Conservation (phyloP, 2,888 invertebrate genomes). For the Lepeophtheirus nordmannii region DNA sequence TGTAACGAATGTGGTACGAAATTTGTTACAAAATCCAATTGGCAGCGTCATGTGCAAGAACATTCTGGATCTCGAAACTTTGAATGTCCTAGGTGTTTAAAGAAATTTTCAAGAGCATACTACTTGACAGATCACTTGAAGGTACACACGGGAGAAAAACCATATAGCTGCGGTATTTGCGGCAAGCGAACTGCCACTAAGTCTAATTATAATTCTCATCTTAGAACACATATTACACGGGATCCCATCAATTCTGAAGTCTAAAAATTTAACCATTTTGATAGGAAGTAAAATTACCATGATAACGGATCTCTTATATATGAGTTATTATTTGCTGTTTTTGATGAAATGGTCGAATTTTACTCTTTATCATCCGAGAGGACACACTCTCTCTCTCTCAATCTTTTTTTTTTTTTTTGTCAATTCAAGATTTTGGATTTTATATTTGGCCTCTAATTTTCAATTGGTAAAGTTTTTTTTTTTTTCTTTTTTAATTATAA, state of each 20-base stretch:
- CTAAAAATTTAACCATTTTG: not conserved
- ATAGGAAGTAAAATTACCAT: no score
- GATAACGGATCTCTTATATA: no score
- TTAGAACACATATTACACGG: conserved; percentile 21
- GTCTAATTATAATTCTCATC: conserved; percentile 23
- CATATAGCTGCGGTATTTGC: conserved; percentile 69
- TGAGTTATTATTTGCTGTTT: no score
- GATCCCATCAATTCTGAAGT: conserved; percentile 22
- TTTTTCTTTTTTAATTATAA: no score
- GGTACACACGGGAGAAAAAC: conserved; percentile 61
- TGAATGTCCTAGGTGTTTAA: conserved; percentile 49
- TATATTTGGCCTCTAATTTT: no score
- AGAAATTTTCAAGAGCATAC: conserved; percentile 68
- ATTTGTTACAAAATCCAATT: conserved; percentile 73
- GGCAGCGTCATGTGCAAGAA: conserved; percentile 64
- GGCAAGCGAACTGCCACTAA: conserved; percentile 36
- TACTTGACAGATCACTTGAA: conserved; percentile 72
- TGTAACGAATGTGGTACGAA: conserved; percentile 78
- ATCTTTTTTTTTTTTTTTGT: no score
- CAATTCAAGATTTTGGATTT: no score
- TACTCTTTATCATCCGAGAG: no score
- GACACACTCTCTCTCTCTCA: no score
- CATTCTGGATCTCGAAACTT: conserved; percentile 57
- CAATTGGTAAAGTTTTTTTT: no score
- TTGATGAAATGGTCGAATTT: no score